phyloP scores from a whole-genome alignment of 2,888 invertebrate genomes.

The Andrena camellia region DNA sequence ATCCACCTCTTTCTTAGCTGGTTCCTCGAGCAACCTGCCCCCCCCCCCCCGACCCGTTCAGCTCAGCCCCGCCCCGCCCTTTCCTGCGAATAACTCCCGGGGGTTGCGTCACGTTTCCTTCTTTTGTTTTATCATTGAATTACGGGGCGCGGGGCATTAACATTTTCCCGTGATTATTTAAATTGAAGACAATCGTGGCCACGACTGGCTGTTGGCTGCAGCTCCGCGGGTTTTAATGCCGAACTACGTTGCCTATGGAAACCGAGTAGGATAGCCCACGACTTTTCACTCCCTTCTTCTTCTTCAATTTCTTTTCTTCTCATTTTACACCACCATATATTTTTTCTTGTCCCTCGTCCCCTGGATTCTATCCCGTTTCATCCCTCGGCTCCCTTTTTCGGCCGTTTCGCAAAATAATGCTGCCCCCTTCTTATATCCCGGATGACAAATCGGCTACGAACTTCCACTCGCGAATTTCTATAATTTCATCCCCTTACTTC shows the following conservation, averaged over 20 bases:
- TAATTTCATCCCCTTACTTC: constrained; percentile 30
- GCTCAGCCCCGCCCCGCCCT: constrained; percentile 8
- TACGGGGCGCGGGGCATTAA: constrained; percentile 76
- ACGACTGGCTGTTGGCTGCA: constrained; percentile 60
- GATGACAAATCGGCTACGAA: constrained; percentile 60
- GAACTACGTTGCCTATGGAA: constrained; percentile 52
- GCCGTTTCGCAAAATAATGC: constrained; percentile 63
- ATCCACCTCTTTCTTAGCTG: constrained; percentile 30
- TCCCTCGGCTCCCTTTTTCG: constrained; percentile 36
- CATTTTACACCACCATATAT: not conserved
- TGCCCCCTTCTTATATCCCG: constrained; percentile 39
- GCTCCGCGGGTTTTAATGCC: constrained; percentile 57
- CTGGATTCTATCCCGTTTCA: not conserved
- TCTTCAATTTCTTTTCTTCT: not conserved
- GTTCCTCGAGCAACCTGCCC: constrained; percentile 19
- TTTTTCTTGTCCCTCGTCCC: not conserved
- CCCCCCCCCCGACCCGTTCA: constrained; percentile 7
- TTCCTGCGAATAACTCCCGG: constrained; percentile 39
- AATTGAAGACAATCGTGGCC: constrained; percentile 81
- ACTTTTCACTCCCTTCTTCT: not conserved
- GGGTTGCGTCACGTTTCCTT: constrained; percentile 54
- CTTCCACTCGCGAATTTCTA: constrained; percentile 46
- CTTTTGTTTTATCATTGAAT: constrained; percentile 82
- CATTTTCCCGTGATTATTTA: constrained; percentile 83
- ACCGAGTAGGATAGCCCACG: constrained; percentile 13